A percentile compares a stretch with the other conserved stretches of the same genome.
These are phyloP conservation scores for Sinosuthora webbiana DNA, from an alignment of 2,113 vertebrate genomes.

Conservation along the genomic window DNA sequence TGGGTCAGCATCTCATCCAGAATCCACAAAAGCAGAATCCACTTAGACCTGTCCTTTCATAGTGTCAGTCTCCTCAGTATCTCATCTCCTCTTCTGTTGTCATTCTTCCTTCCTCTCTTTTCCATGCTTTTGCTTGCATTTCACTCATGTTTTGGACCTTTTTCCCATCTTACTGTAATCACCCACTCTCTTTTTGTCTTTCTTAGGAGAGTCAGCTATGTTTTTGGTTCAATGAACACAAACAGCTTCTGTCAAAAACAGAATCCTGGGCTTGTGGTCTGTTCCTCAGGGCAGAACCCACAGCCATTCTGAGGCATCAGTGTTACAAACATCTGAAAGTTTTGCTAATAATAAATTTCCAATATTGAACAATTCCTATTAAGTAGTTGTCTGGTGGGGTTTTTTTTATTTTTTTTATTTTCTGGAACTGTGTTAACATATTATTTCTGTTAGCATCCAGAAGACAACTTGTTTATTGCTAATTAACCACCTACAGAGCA, in stretches of 20 bases:
- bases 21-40: background rate
- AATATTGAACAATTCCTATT: background rate
- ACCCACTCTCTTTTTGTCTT: background rate
- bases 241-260: background rate
- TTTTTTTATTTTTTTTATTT: background rate
- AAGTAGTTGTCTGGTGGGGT: background rate
- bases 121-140: background rate
- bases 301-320: background rate
- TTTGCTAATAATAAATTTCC: background rate
- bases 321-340: background rate
- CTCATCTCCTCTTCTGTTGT: background rate
- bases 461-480: constrained; percentile 23
- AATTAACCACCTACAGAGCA: constrained; percentile 28
- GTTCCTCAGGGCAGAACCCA: background rate
- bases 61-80: background rate
- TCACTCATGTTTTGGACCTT: background rate
- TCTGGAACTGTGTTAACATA: background rate
- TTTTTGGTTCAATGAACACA: background rate
- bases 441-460: background rate
- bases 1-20: background rate
- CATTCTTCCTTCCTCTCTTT: background rate
- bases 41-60: background rate
- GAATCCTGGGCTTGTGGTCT: background rate
- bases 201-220: background rate
- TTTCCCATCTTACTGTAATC: background rate